Conservation (phyloP, 1,140 invertebrate genomes). For the Acromyrmex heyeri region DNA sequence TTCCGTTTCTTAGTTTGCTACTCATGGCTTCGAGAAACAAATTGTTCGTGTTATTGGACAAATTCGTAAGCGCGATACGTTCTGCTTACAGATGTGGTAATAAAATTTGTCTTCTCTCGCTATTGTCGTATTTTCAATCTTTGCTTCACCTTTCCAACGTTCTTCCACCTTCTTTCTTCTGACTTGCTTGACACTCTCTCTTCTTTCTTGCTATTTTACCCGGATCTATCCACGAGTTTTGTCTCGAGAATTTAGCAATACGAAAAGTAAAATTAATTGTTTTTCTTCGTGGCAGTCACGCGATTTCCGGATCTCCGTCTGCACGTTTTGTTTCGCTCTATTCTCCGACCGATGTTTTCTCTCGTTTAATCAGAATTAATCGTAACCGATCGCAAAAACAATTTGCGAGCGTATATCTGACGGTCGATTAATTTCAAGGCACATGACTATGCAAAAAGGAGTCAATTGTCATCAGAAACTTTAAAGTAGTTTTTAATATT, state of each 20-base stretch:
- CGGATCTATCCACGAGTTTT: not conserved
- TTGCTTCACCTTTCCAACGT: not conserved
- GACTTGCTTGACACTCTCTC: not conserved
- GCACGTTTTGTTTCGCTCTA: not conserved
- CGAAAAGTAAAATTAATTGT: conserved; percentile 58
- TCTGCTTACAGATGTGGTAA: conserved; percentile 66
- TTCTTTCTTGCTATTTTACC: not conserved
- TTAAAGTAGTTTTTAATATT: too few species aligned
- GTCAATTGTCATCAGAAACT: not conserved
- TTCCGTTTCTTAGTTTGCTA: conserved; percentile 1
- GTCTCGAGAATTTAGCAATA: conserved; percentile 37
- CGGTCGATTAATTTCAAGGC: not conserved
- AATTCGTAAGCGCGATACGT: conserved; percentile 68
- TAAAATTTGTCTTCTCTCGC: conserved; percentile 69
- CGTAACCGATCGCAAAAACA: conserved; percentile 30
- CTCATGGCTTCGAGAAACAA: conserved; percentile 62
- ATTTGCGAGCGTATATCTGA: conserved; percentile 9
- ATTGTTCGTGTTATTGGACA: conserved; percentile 73
- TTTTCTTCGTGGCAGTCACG: conserved; percentile 35
- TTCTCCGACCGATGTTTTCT: conserved; percentile 2
- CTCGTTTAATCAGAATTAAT: conserved; percentile 46
- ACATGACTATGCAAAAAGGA: not conserved
- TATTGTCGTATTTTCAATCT: conserved; percentile 26
- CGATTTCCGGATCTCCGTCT: not conserved
- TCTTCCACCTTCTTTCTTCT: conserved; percentile 10